phyloP scores from a whole-genome alignment of 2,113 vertebrate species.

The Aptenodytes patagonicus region DNA sequence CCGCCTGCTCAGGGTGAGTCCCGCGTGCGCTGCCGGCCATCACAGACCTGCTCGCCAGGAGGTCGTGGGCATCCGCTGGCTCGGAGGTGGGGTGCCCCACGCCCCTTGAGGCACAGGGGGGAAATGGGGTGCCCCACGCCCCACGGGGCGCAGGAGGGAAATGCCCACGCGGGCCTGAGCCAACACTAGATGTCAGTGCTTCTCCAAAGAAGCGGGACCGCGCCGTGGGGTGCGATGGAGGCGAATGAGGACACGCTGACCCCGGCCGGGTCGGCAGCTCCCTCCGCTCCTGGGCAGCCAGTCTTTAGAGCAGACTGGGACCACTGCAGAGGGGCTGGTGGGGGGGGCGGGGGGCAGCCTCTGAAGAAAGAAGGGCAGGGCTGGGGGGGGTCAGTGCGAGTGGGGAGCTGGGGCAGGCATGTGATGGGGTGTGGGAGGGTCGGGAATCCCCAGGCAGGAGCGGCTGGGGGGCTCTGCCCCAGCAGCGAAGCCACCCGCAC shows the following conservation, averaged over 20 bases:
- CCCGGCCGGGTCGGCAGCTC: not conserved
- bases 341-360: too few relatives aligned
- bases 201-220: not conserved
- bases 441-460: not conserved
- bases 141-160: not conserved
- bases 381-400: not conserved
- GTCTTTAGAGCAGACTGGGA: not conserved
- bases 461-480: not conserved
- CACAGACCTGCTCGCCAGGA: not conserved
- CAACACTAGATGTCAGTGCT: conserved; percentile 52
- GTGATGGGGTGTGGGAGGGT: accelerated
- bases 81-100: not conserved
- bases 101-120: not conserved
- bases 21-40: accelerated
- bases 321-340: not conserved
- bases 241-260: not conserved
- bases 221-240: not conserved
- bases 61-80: not conserved
- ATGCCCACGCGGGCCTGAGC: not conserved
- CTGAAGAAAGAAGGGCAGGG: too few relatives aligned
- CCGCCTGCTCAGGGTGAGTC: conserved; percentile 68
- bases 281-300: accelerated
- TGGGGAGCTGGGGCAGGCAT: accelerated
- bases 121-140: not conserved
- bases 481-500: accelerated